Conservation (phyloP, 2,113 vertebrate species). For the Miniopterus natalensis region DNA sequence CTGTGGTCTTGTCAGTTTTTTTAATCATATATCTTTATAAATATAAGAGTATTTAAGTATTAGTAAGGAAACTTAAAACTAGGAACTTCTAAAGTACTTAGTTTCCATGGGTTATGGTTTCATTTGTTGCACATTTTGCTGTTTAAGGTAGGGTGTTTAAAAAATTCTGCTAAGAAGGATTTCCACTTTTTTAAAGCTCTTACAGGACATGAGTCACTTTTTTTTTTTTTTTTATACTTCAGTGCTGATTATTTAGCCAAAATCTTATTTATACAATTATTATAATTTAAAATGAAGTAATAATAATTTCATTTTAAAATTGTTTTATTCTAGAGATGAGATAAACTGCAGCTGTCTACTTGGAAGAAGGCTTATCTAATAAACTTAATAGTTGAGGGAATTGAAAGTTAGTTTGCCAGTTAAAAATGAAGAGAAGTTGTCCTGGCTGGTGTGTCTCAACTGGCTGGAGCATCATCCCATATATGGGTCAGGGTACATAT, state of each 20-base stretch:
- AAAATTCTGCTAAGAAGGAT: conserved; percentile 70
- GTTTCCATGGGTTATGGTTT: conserved; percentile 43
- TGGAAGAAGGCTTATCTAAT: conserved; percentile 9
- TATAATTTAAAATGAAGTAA: conserved; percentile 58
- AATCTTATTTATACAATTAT: conserved; percentile 51
- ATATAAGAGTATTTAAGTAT: conserved; percentile 2
- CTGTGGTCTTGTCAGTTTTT: neutral
- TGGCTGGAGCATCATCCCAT: too few species aligned
- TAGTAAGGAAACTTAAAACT: conserved; percentile 59
- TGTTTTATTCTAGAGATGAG: conserved; percentile 48
- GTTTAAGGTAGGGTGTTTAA: conserved; percentile 51
- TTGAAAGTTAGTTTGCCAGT: neutral
- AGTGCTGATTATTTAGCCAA: conserved; percentile 58
- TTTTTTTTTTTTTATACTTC: conserved; percentile 47
- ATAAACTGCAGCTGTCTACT: neutral
- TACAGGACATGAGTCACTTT: conserved; percentile 75
- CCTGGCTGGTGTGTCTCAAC: neutral
- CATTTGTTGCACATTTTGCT: conserved; percentile 56
- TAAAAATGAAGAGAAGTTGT: conserved; percentile 23
- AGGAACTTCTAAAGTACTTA: conserved; percentile 39
- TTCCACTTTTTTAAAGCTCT: conserved; percentile 65
- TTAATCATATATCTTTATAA: conserved; percentile 52
- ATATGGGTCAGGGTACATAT: neutral
- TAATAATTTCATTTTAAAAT: conserved; percentile 50
- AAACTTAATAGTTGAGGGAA: conserved; percentile 23